phyloP scores from a whole-genome alignment of 2,888 invertebrate species.

The Polyommatus iphigenia region DNA sequence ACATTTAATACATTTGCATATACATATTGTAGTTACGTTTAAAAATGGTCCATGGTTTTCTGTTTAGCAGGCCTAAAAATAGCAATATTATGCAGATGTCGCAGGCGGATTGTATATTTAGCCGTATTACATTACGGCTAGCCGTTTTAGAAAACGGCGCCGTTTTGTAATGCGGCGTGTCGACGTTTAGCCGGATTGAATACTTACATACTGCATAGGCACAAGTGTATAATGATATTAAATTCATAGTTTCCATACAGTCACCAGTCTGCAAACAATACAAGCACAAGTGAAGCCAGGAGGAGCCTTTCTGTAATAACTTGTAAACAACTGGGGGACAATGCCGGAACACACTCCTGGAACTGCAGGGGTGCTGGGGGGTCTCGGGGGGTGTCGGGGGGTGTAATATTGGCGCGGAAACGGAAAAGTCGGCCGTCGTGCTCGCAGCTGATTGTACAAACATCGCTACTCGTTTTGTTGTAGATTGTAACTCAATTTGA shows the following conservation, averaged over 20 bases:
- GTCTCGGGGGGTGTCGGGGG: background rate
- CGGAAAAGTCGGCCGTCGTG: constrained; percentile 20
- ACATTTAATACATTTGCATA: too few relatives aligned
- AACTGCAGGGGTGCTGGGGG: background rate
- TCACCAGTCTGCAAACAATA: background rate
- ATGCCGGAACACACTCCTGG: constrained; percentile 16
- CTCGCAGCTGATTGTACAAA: constrained; percentile 15
- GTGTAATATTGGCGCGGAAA: constrained; percentile 11
- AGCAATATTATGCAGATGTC: too few relatives aligned
- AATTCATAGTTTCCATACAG: background rate
- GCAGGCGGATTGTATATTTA: too few relatives aligned
- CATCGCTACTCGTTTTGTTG: constrained; percentile 8
- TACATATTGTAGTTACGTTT: too few relatives aligned
- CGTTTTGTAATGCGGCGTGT: too few relatives aligned
- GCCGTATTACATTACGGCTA: too few relatives aligned
- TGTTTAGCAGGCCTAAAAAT: too few relatives aligned
- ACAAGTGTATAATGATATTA: background rate
- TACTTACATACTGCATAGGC: background rate
- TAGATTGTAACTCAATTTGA: constrained; percentile 18
- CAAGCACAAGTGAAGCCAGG: background rate
- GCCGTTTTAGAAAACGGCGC: too few relatives aligned
- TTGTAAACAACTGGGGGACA: constrained; percentile 4
- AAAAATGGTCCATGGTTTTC: too few relatives aligned
- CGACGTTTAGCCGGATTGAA: too few relatives aligned
- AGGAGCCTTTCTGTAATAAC: background rate